phyloP scores from a whole-genome alignment of 2,888 invertebrate species.

The Conchocele bisecta region DNA sequence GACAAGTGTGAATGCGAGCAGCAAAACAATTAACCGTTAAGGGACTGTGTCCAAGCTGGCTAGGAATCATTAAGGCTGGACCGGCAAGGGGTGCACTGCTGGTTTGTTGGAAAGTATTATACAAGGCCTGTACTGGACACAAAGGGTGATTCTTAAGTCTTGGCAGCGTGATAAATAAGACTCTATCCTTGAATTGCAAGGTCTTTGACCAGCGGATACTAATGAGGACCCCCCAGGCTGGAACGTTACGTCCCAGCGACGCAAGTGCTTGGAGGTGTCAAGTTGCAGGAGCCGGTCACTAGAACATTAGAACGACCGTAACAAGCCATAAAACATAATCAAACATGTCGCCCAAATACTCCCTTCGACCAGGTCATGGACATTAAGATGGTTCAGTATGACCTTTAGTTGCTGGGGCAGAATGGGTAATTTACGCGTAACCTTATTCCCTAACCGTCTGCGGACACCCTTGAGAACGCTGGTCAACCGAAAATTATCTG shows the following conservation, averaged over 20 bases:
- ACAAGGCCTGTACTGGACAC: constrained; percentile 24
- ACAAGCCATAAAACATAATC: constrained; percentile 17
- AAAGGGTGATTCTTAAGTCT: constrained; percentile 3
- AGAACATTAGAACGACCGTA: no score
- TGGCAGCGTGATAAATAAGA: constrained; percentile 20
- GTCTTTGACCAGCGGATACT: constrained; percentile 24
- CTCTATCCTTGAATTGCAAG: constrained; percentile 22
- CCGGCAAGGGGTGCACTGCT: background rate
- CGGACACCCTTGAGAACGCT: constrained; percentile 1
- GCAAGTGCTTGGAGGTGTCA: constrained; percentile 19
- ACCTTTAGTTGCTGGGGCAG: constrained; percentile 12
- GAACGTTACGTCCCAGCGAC: constrained; percentile 9
- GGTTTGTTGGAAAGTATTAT: background rate
- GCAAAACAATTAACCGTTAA: no score
- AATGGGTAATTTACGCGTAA: constrained; percentile 12
- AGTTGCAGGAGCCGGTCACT: no score
- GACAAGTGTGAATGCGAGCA: no score
- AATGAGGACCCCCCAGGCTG: constrained; percentile 17
- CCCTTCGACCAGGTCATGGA: constrained; percentile 15
- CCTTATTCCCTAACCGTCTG: constrained; percentile 1
- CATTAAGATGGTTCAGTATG: constrained; percentile 9
- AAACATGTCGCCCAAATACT: constrained; percentile 25
- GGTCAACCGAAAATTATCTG: constrained; percentile 1
- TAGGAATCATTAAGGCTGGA: no score
- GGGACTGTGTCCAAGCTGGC: no score